Evolutionary conservation across 2,888 invertebrate genomes (phyloP), one percentile per base, ranked within the genome.

Genomic region (Patella depressa): DNA sequence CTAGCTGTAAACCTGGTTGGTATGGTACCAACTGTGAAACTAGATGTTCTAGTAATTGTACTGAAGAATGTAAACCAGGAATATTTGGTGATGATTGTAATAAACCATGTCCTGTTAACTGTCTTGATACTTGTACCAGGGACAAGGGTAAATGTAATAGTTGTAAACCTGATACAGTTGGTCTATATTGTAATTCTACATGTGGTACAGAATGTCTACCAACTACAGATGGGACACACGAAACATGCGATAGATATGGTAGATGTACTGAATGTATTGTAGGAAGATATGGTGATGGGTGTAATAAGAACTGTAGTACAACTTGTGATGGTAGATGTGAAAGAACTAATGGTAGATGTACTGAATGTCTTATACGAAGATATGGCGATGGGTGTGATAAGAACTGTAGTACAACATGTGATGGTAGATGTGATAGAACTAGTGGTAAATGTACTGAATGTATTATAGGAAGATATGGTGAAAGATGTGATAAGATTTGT

Each of bases 71-170:
- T 65, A 65, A 65, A 65, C 2, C 65, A 65, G 65, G 65, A 5
- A 65, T 15, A 65, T 65, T 65, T 65, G 65, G 65, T 65, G 17
- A 65, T 19, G n/a, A 65, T 65, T 65, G 65, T 65, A 19, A 65
- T 65, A 19, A 65, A 65, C 7, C 45, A 45, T 45, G 45, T 45
- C 45, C 45, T 9, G 45, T 45, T 45, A 45, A 45, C 45, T 45
- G 45, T 45, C 45, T 45, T 45, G 9, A 45, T 45, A 45, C 45
- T 45, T 45, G 45, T 45, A 45, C 45, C 45, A 45, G 45, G 45
- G 45, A 45, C 9, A 9, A 45, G 7, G 45, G 45, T 45, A 45
- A 1, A 45, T 45, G 45, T 45, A 45, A 45, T 45, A 9, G 45
- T 9, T 45, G 45, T 45, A 45, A 45, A 45, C 45, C 9, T 45